These are phyloP conservation scores for Halcyon badia DNA, from an alignment of 2,797 vertebrate genomes.

Conservation along the genomic window DNA sequence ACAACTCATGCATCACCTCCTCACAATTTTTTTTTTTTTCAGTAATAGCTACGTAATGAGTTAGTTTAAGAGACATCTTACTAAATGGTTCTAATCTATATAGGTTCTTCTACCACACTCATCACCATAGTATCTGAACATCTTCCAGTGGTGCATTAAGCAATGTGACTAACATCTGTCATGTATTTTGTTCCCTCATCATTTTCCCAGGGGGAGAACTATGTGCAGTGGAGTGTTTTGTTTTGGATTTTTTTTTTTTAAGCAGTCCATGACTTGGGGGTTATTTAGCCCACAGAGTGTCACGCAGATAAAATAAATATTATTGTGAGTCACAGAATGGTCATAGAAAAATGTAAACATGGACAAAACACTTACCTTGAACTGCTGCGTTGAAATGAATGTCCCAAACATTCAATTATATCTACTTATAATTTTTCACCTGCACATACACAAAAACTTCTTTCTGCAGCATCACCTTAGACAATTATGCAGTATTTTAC, in stretches of 20 bases:
- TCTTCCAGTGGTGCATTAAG: conserved; percentile 34
- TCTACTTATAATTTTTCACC: background rate
- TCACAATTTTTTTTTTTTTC: background rate
- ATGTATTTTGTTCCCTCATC: background rate
- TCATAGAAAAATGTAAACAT: background rate
- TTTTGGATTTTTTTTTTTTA: conserved; percentile 10
- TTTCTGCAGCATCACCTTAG: background rate
- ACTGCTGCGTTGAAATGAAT: background rate
- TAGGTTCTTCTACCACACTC: background rate
- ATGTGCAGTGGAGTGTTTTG: conserved; percentile 18
- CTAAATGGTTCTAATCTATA: conserved; percentile 30
- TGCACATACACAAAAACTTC: rapidly evolving
- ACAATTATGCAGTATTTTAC: background rate
- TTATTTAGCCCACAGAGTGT: background rate
- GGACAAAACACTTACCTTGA: background rate
- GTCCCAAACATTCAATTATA: background rate
- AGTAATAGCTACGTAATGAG: background rate
- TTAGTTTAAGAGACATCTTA: background rate
- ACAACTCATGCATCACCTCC: background rate
- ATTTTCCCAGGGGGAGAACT: background rate
- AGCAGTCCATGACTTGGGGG: background rate
- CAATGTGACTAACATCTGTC: conserved; percentile 32
- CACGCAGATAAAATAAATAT: background rate
- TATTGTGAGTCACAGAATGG: background rate
- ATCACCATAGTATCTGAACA: background rate